phyloP scores from a whole-genome alignment of 2,113 vertebrate species.

The Aramus guarauna region DNA sequence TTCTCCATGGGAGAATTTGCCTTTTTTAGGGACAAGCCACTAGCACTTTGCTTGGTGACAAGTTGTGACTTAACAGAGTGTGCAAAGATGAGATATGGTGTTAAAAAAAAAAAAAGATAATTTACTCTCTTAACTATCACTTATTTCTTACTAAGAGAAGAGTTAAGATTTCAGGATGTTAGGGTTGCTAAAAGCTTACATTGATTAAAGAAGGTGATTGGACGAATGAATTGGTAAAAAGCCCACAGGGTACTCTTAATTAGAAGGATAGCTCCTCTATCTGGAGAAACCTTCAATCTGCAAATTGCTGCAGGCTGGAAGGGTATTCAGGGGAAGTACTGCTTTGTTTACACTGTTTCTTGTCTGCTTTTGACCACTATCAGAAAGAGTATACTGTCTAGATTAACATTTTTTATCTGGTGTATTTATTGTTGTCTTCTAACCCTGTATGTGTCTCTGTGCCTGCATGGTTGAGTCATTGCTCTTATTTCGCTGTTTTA shows the following conservation, averaged over 20 bases:
- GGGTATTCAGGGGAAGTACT: not conserved
- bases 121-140: not conserved
- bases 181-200: not conserved
- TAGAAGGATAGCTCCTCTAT: not conserved
- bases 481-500: not conserved
- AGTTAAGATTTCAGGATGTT: not conserved
- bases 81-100: not conserved
- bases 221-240: not conserved
- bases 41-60: not conserved
- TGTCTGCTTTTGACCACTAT: not conserved
- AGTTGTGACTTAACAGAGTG: not conserved
- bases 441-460: not conserved
- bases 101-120: not conserved
- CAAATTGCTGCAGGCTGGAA: not conserved
- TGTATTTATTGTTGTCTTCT: not conserved
- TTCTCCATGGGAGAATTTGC: not conserved
- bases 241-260: not conserved
- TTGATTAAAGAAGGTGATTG: not conserved
- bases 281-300: not conserved
- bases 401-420: not conserved
- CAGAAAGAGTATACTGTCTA: not conserved
- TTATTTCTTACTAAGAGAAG: not conserved
- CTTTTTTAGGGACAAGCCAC: not conserved
- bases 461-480: not conserved
- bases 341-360: not conserved